Evolutionary conservation across 2,888 invertebrate species (phyloP).

Genomic region (Melieria picta): DNA sequence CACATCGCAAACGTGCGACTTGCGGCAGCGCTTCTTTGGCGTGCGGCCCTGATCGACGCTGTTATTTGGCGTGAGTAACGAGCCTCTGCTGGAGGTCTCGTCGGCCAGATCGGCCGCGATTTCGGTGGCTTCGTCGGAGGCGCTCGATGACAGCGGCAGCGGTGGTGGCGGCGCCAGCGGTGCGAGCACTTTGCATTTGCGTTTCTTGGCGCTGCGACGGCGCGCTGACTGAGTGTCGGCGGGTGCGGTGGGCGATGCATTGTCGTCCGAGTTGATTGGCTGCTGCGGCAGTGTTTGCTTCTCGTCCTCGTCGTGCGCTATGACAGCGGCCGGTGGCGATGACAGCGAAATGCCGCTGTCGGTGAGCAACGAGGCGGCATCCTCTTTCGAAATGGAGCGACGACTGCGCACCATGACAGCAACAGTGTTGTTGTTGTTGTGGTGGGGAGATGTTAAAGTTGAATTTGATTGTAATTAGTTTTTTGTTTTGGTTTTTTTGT

Average conservation of each 20-base stretch:
- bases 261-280: slow-evolving; percentile 4
- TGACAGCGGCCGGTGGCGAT: slow-evolving; percentile 53
- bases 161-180: slow-evolving; percentile 30
- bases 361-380: slow-evolving; percentile 55
- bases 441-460: slow-evolving; percentile 14
- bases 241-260: slow-evolving; percentile 14
- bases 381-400: slow-evolving; percentile 61
- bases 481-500: not conserved
- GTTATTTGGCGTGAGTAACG: not conserved
- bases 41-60: not conserved
- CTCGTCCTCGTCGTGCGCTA: slow-evolving; percentile 40
- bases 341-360: slow-evolving; percentile 63
- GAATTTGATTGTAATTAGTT: slow-evolving; percentile 8
- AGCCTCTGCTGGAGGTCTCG: not conserved
- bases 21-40: slow-evolving; percentile 44
- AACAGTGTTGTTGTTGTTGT: not conserved
- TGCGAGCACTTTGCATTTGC: not conserved
- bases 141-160: not conserved
- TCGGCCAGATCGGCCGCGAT: not conserved
- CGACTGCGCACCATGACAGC: slow-evolving; percentile 58
- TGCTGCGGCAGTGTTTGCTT: slow-evolving; percentile 10
- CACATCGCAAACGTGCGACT: slow-evolving; percentile 70
- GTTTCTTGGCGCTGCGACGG: slow-evolving; percentile 5
- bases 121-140: not conserved
- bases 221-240: slow-evolving; percentile 15